Evolutionary conservation across 2,797 vertebrate species (phyloP).

Genomic region (Cyprinella venusta): DNA sequence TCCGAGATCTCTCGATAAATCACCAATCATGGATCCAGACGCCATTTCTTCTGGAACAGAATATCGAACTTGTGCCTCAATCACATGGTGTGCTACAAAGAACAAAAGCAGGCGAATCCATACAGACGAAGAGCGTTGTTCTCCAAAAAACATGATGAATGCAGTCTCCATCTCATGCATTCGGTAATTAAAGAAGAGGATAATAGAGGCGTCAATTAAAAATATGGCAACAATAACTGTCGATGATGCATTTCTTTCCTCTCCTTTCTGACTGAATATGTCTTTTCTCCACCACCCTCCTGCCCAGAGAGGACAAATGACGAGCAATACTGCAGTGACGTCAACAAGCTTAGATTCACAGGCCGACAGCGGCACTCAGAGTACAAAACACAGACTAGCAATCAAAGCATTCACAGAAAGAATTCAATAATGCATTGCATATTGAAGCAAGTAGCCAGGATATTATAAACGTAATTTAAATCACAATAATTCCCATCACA

Average conservation of each 20-base stretch:
- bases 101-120: neutral
- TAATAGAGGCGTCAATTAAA: too few relatives aligned
- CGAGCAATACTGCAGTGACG: neutral
- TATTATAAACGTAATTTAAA: neutral
- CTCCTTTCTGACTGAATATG: too few relatives aligned
- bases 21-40: slow-evolving; percentile 65
- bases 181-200: too few relatives aligned
- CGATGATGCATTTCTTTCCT: too few relatives aligned
- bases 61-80: slow-evolving; percentile 64
- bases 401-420: neutral
- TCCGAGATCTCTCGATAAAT: slow-evolving; percentile 62
- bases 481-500: neutral
- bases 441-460: neutral
- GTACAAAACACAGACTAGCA: neutral
- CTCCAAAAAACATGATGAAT: too few relatives aligned
- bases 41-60: slow-evolving; percentile 73
- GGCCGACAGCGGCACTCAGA: neutral
- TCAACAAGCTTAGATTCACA: neutral
- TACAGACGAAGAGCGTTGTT: too few relatives aligned
- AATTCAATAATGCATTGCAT: neutral
- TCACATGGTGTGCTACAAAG: neutral
- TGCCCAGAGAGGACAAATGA: neutral
- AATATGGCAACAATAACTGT: too few relatives aligned
- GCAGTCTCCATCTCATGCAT: too few relatives aligned
- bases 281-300: too few relatives aligned